phyloP scores from a whole-genome alignment of 1,140 invertebrate genomes.

The Metaphire vulgaris region DNA sequence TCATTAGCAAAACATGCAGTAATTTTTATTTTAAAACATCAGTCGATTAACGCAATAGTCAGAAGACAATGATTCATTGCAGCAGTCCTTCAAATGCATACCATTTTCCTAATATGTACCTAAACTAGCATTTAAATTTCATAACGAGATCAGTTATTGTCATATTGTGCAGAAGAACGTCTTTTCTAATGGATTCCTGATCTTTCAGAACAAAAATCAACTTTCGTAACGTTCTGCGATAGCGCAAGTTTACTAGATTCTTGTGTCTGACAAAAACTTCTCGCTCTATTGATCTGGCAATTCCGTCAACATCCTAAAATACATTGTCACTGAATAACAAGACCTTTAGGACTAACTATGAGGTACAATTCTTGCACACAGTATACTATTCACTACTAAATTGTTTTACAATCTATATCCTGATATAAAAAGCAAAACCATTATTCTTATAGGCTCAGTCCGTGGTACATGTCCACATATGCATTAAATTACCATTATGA shows the following conservation, averaged over 20 bases:
- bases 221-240: slow-evolving; percentile 34
- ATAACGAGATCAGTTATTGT: slow-evolving; percentile 34
- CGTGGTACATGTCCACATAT: too few relatives aligned
- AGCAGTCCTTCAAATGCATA: too few relatives aligned
- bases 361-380: neutral
- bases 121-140: too few relatives aligned
- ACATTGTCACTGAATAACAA: neutral
- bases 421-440: neutral
- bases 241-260: slow-evolving; percentile 32
- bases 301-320: slow-evolving; percentile 23
- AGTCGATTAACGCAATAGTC: too few relatives aligned
- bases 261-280: slow-evolving; percentile 35
- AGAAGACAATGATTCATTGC: too few relatives aligned
- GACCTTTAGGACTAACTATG: neutral
- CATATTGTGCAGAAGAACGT: slow-evolving; percentile 30
- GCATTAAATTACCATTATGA: too few relatives aligned
- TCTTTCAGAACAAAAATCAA: slow-evolving; percentile 36
- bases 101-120: too few relatives aligned
- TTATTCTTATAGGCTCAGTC: too few relatives aligned
- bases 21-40: too few relatives aligned
- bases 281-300: slow-evolving; percentile 37
- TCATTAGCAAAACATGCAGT: too few relatives aligned
- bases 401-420: too few relatives aligned
- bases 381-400: neutral
- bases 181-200: slow-evolving; percentile 31